Conservation (phyloP, 2,797 vertebrate species). For the Catharus ustulatus region DNA sequence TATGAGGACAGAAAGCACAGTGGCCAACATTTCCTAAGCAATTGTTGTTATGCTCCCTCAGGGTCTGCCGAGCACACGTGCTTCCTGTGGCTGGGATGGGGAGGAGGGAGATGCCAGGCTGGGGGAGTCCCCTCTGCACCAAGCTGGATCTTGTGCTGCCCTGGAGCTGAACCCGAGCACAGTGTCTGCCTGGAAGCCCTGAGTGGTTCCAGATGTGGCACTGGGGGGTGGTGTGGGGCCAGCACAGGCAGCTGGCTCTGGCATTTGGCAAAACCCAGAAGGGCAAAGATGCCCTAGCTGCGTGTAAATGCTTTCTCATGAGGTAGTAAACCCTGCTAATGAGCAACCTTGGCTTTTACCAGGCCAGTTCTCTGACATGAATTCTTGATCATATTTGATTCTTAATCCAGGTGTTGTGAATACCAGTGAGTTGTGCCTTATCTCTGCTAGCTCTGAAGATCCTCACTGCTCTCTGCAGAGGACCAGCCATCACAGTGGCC, state of each 20-base stretch:
- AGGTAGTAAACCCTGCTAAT: not conserved
- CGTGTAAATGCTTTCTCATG: not conserved
- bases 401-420: not conserved
- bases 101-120: accelerated
- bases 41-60: not conserved
- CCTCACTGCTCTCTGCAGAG: not conserved
- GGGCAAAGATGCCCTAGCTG: not conserved
- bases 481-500: not conserved
- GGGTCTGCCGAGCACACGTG: not conserved
- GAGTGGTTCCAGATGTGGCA: accelerated
- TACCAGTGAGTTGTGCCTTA: not conserved
- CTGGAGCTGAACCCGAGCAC: not conserved
- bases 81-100: not conserved
- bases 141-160: not conserved
- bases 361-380: not conserved
- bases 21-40: not conserved
- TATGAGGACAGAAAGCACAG: not conserved
- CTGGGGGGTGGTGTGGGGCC: accelerated
- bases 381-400: not conserved
- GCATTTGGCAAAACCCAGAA: not conserved
- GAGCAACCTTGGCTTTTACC: not conserved
- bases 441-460: not conserved
- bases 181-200: not conserved
- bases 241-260: not conserved
- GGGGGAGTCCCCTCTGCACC: not conserved